Base-by-base conservation (phyloP, 1,140 invertebrate species). In the Euwallacea fornicatus region DNA sequence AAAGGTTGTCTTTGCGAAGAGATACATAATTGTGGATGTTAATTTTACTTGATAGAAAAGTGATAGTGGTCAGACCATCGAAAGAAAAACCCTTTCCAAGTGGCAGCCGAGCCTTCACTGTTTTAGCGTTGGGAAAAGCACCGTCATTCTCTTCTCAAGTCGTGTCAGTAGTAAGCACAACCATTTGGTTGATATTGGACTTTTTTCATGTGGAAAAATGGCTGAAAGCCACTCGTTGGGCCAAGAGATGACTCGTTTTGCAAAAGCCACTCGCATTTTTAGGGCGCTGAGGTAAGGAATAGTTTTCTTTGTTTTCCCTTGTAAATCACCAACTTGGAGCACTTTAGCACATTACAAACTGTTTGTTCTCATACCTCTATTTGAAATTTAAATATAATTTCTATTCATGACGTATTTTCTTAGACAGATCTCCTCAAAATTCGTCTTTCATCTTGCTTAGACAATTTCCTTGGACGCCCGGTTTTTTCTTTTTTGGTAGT, bases 251-350 rank as follows among this genome's bases (percentile, higher is more conserved):
- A 6, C 46, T 50, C 13, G 13, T 50, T 50, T 50, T 50, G 9
- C 46, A 50, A 50, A 50, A 50, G 46, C 46, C 46, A 50, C 13
- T 50, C 46, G 46, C 46, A 50, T 11, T 50, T 50, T 50, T 13
- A 6, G 1, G 6, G 13, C 1, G 9, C 46, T 50, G 1, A 50
- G 46, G 46, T 50, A 50, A 50, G 46, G 13, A 6, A 6, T 50
- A 6, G 9, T 50, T 50, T 50, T 13, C 13, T 50, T 50, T 50
- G 9, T 6, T 50, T 50, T 50, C 2, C 6, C 6, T 50, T 50
- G n/a, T 50, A 33, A 33, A 4, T 33, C 4, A 33, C 4, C 1
- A 33, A 33, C 1, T 33, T 1, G 21, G 21, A 33, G 21, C 21
- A 4, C 21, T 33, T 33, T 33, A 33, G 4, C 1, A 33, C 21